Evolutionary conservation across 2,113 vertebrate species (phyloP).

Genomic region (Pedionomus torquatus): DNA sequence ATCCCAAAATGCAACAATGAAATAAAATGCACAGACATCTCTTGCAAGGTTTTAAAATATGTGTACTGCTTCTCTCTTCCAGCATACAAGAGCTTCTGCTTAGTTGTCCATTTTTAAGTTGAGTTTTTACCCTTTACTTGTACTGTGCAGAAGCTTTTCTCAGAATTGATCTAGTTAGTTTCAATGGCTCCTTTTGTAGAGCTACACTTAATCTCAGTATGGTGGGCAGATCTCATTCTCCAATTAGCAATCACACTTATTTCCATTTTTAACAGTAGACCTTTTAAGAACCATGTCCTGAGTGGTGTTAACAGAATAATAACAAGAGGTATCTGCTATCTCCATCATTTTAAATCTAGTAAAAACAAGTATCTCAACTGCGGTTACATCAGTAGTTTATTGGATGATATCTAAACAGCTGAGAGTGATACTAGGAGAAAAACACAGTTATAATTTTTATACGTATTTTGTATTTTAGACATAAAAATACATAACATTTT

Average conservation of each 20-base stretch:
- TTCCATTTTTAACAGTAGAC: background rate
- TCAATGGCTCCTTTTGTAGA: background rate
- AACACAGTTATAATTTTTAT: background rate
- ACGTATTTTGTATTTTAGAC: background rate
- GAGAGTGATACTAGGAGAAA: background rate
- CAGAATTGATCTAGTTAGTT: background rate
- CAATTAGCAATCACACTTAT: background rate
- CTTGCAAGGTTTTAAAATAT: accelerated
- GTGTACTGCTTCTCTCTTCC: background rate
- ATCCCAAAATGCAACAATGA: background rate
- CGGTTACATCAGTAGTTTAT: background rate
- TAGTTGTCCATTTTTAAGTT: background rate
- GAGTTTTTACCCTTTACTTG: background rate
- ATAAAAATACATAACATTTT: background rate
- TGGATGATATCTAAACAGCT: background rate
- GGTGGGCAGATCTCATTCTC: background rate
- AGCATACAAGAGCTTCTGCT: background rate
- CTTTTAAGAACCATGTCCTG: background rate
- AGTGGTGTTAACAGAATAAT: background rate
- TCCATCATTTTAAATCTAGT: background rate
- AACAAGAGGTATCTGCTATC: background rate
- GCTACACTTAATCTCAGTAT: background rate
- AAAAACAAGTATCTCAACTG: background rate
- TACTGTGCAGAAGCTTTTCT: background rate
- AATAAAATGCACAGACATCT: background rate